Percentiles rank a stretch among this genome's conserved stretches.
Evolutionary conservation across 2,888 invertebrate species (phyloP).

Genomic region (Danaus chrysippus): DNA sequence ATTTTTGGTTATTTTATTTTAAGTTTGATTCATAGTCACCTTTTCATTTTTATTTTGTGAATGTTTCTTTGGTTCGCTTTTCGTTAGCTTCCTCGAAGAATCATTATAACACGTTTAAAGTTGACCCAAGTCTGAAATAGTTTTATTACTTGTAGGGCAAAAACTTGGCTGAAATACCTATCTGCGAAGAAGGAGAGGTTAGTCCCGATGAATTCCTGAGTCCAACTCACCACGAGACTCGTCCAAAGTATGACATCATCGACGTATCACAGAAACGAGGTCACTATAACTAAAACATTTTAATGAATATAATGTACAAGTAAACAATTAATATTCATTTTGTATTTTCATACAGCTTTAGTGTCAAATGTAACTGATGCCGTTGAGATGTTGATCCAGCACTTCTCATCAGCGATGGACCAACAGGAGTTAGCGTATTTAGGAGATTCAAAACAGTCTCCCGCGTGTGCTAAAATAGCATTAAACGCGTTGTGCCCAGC

Average conservation of each 20-base stretch:
- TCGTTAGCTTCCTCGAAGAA: conserved; percentile 24
- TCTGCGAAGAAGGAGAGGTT: conserved; percentile 81
- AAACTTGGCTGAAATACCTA: conserved; percentile 81
- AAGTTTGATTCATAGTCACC: conserved; percentile 7
- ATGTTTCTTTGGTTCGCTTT: conserved; percentile 16
- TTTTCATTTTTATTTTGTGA: conserved; percentile 19
- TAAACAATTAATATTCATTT: conserved; percentile 2
- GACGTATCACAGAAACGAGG: conserved; percentile 81
- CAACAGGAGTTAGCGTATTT: conserved; percentile 79
- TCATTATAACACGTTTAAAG: neutral
- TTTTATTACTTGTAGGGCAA: conserved; percentile 62
- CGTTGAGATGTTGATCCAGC: conserved; percentile 85
- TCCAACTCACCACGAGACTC: conserved; percentile 65
- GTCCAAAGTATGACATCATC: conserved; percentile 69
- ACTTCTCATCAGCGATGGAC: conserved; percentile 83
- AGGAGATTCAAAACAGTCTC: conserved; percentile 80
- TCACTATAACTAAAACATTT: conserved; percentile 35
- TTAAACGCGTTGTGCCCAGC: conserved; percentile 89
- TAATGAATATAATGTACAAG: neutral
- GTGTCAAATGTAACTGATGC: conserved; percentile 86
- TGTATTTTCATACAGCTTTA: conserved; percentile 76
- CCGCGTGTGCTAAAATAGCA: conserved; percentile 85
- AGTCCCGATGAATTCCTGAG: conserved; percentile 80
- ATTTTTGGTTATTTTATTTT: conserved; percentile 53
- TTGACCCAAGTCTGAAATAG: conserved; percentile 16